Base-by-base conservation (phyloP, 1,140 invertebrate species). In the Cylas formicarius region DNA sequence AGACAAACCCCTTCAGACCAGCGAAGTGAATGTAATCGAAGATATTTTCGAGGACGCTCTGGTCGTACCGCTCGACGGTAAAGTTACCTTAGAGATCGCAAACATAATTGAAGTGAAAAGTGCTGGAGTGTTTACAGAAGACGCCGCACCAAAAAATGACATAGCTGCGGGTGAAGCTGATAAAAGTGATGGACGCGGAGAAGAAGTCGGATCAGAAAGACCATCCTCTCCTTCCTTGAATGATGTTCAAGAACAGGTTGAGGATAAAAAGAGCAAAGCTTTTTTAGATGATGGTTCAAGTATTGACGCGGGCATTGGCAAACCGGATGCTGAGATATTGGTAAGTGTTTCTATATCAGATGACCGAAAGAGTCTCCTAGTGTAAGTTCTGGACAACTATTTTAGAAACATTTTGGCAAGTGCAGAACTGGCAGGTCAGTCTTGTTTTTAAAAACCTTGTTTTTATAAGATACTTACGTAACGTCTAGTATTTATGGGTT, bases 21-120 rank as follows among this genome's bases (percentile, higher is more conserved):
- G 58, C n/a, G 53, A 59, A 37, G 35, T 61, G 6, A 53, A 52
- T 17, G 60, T 61, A 42, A 41, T 62, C 9, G 44, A 50, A 4
- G 60, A 62, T 14, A 26, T 50, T 8, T 61, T 56, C 36, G 58
- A 62, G 35, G 47, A 56, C 26, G 49, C 27, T 9, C 31, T 49
- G 17, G 31, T 43, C 8, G 27, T 16, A 21, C n/a, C 45, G 2
- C 24, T 49, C 4, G 2, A 23, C 11, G 22, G 41, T 8, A 34
- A 20, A 18, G 36, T 34, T 14, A 28, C 33, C 11, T 54, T 39
- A 33, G 45, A 53, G 44, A 48, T 58, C 21, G 58, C 58, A 6
- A 61, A 51, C 52, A 47, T 61, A 9, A 48, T 61, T 1, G 44
- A 58, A 42, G 40, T 60, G 17, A 52, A 50, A 20, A 44, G 45